Conservation (phyloP, 1,140 invertebrate genomes). For the Drosophila paulistorum region DNA sequence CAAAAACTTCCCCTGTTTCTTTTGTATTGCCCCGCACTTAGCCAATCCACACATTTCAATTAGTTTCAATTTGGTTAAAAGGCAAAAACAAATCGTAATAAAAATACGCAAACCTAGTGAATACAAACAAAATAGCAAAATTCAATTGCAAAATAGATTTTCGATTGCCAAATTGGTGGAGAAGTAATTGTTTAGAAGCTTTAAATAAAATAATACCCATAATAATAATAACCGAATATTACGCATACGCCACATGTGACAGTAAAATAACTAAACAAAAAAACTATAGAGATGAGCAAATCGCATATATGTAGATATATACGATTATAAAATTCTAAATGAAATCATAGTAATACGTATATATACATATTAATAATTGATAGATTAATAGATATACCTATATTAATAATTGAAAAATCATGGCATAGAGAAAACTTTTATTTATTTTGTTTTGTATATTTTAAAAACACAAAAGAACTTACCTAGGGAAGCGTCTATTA, state of each 20-base stretch:
- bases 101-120: neutral
- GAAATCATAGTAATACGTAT: too few relatives aligned
- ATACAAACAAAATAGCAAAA: slow-evolving; percentile 29
- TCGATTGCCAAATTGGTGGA: slow-evolving; percentile 55
- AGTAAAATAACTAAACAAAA: neutral
- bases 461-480: too few relatives aligned
- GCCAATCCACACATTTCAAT: slow-evolving; percentile 65
- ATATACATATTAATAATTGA: too few relatives aligned
- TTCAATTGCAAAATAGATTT: slow-evolving; percentile 62
- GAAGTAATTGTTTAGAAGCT: slow-evolving; percentile 52
- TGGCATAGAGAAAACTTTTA: too few relatives aligned
- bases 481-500: too few relatives aligned
- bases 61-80: slow-evolving; percentile 75
- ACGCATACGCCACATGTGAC: slow-evolving; percentile 48
- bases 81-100: slow-evolving; percentile 21
- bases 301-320: too few relatives aligned
- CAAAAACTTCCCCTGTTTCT: neutral
- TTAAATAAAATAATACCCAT: slow-evolving; percentile 34
- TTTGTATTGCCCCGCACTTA: slow-evolving; percentile 4
- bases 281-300: neutral
- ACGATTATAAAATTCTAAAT: too few relatives aligned
- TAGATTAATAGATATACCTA: too few relatives aligned
- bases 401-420: too few relatives aligned
- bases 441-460: too few relatives aligned
- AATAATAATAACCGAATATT: slow-evolving; percentile 72